These are phyloP conservation scores for Benitochromis conjunctus DNA, from an alignment of 2,113 vertebrate genomes.

Conservation along the genomic window DNA sequence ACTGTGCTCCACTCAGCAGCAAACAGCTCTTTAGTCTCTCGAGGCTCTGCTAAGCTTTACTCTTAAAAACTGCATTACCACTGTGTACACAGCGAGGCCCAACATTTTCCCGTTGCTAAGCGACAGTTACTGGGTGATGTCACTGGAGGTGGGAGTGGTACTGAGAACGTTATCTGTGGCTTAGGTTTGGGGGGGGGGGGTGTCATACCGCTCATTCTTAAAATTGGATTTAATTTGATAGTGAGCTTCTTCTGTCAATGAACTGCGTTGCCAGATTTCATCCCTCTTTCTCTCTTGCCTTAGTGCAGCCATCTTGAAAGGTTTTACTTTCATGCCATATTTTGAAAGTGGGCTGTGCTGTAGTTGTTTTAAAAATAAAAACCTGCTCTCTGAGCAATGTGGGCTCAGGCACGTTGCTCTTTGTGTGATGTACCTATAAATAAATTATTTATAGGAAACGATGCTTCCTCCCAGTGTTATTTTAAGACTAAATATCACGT, in stretches of 20 bases:
- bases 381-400: background rate
- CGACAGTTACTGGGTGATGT: conserved; percentile 79
- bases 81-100: conserved; percentile 38
- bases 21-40: background rate
- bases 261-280: background rate
- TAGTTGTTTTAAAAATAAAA: conserved; percentile 11
- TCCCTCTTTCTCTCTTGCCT: background rate
- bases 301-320: conserved; percentile 9
- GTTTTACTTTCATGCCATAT: background rate
- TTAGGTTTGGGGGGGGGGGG: background rate
- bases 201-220: conserved; percentile 6
- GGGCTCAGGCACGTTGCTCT: conserved; percentile 16
- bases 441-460: conserved; percentile 52
- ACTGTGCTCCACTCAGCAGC: background rate
- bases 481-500: conserved; percentile 25
- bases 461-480: conserved; percentile 41
- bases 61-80: conserved; percentile 45
- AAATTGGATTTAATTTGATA: background rate
- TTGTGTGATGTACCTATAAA: conserved; percentile 21
- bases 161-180: conserved; percentile 9
- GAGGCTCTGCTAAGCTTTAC: background rate
- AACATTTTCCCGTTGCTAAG: conserved; percentile 80
- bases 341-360: background rate
- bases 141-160: conserved; percentile 58
- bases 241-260: conserved; percentile 20